Percentiles rank a stretch among this genome's conserved stretches.
Evolutionary conservation across 2,797 vertebrate species (phyloP).

Genomic region (Tolypeutes matacus): DNA sequence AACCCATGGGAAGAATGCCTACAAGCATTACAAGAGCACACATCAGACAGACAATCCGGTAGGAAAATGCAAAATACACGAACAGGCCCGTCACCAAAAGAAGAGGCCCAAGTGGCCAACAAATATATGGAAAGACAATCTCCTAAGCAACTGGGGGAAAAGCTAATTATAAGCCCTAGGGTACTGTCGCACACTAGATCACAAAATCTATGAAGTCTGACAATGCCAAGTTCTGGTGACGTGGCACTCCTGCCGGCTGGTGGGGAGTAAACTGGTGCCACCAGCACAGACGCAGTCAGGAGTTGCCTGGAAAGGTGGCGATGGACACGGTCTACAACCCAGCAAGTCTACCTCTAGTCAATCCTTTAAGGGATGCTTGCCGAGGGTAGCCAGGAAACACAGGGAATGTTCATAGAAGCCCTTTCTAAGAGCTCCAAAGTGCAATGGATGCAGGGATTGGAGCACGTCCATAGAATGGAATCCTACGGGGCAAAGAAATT

Average conservation of each 20-base stretch:
- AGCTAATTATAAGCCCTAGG: background rate
- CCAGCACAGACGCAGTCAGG: too few relatives aligned
- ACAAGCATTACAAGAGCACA: background rate
- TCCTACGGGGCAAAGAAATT: accelerated
- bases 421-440: background rate
- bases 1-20: background rate
- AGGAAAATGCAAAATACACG: background rate
- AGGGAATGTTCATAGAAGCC: too few relatives aligned
- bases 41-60: background rate
- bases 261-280: accelerated
- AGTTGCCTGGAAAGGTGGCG: accelerated
- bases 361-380: background rate
- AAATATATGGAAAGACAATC: background rate
- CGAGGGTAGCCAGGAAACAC: background rate
- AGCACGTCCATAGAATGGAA: accelerated
- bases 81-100: background rate
- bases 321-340: accelerated
- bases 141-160: background rate
- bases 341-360: accelerated
- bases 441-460: background rate
- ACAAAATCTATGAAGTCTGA: background rate
- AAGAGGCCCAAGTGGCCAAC: background rate
- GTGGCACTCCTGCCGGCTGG: background rate
- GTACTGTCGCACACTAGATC: accelerated
- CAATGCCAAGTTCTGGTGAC: background rate